Evolutionary conservation across 1,140 invertebrate species (phyloP), one percentile per base, ranked within the genome.

Genomic region (Trichogramma pretiosum): DNA sequence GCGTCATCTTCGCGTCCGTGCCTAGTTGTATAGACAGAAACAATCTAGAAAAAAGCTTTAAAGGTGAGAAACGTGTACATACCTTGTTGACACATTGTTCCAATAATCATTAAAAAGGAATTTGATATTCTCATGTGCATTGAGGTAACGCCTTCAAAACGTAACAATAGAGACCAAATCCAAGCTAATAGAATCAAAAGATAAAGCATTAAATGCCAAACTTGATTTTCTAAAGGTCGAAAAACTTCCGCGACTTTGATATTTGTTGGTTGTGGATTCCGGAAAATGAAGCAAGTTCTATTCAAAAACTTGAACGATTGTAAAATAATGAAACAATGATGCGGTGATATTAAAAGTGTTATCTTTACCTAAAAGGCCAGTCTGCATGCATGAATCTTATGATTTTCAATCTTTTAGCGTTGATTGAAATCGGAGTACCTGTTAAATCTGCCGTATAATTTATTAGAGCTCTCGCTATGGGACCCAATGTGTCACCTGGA

Each of bases 231-330:
- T n/a, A 46, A 42, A 2, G 49, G 38, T 17, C 24, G 22, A 17
- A 51, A 8, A 10, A 51, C 23, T 24, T 32, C 32, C 23, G 14
- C 0, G 5, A 32, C 9, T 42, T 42, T 46, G 8, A 51, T 42
- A 3, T 32, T n/a, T 19, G 16, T 32, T 7, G 38, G 22, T 42
- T 46, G 49, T 5, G 49, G 49, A 26, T 34, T 51, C 14, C 49
- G 49, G 40, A 51, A 46, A 3, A 42, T 37, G 21, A 51, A 46
- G n/a, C 36, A 51, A 0, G 49, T 46, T 36, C 49, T 51, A n/a
- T 1, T 28, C 10, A 24, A 17, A n/a, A 38, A 39, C 38, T 41
- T 5, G 11, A 7, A 28, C 11, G 24, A 28, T 28, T 28, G 24
- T 11, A 7, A 28, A 28, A 22, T 33, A 14, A 34, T 36, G 21